Base-by-base conservation (phyloP, 2,888 invertebrate genomes). In the Chydorus sphaericus region DNA sequence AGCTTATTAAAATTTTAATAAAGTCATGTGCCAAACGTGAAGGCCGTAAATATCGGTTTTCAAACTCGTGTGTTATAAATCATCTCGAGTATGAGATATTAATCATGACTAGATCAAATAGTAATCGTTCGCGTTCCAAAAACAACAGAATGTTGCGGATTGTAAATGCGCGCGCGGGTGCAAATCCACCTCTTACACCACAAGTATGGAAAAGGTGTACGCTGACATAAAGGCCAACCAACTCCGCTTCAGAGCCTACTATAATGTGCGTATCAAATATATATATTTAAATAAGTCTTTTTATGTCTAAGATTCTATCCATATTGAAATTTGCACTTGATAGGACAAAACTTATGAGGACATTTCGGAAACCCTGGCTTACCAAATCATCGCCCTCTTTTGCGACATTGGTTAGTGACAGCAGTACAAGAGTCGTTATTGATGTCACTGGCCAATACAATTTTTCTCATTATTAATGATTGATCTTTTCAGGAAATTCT, bases 381-480 rank as follows among this genome's bases (percentile, higher is more conserved):
- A 52, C 52, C n/a, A 31, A 8, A 16, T 52, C 8, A 37, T 20
- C 16, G 23, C 33, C n/a, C 52, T 52, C 23, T 52, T 52, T 23
- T 52, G 52, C 14, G 52, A 33, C 23, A 36, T 52, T 20, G 52
- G 52, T 52, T 36, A 10, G n/a, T 38, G 38, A 20, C 18, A 39
- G 16, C 39, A 16, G 4, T 16, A 6, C n/a, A n/a, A 36, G 16
- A 16, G 36, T 36, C 36, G 36, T 36, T 36, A 16, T 16, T 36
- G n/a, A 36, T 36, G 36, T 36, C 36, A 36, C 7, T 16, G 4
- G n/a, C 7, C n/a, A 38, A 38, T 20, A 38, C n/a, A 11, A 7
- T 38, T 38, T 38, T 38, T 11, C 11, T 4, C 20, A 3, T 7
- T 20, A 38, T 7, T 39, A 36, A 36, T 16, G 16, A 36, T n/a